These are phyloP conservation scores for Acipenser oxyrinchus DNA, from an alignment of 2,797 vertebrate species.

Conservation along the genomic window DNA sequence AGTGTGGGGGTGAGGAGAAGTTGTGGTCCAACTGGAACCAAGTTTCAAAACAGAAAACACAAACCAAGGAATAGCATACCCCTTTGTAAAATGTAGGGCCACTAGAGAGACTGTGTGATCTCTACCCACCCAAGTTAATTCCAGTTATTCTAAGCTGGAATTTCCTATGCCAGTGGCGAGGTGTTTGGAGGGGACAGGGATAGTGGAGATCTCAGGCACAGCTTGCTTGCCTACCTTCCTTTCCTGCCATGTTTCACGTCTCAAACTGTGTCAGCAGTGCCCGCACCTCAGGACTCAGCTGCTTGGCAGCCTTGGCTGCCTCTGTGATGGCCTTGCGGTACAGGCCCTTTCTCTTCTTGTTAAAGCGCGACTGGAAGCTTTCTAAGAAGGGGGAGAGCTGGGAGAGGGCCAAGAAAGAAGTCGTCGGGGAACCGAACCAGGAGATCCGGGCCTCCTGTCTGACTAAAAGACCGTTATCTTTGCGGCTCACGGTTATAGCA, in stretches of 20 bases:
- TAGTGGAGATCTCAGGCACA: not conserved
- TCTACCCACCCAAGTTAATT: no score
- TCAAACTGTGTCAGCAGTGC: constrained; percentile 95
- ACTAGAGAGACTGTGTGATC: no score
- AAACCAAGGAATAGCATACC: no score
- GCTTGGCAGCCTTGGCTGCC: constrained; percentile 90
- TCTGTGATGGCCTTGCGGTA: constrained; percentile 95
- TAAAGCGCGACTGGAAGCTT: constrained; percentile 93
- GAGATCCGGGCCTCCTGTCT: constrained; percentile 91
- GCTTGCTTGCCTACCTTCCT: constrained; percentile 1
- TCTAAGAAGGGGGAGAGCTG: constrained; percentile 94
- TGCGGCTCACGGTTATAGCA: constrained; percentile 82
- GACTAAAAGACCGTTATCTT: constrained; percentile 81
- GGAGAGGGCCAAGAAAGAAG: constrained; percentile 85
- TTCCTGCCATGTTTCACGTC: constrained; percentile 71
- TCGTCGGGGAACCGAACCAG: constrained; percentile 96
- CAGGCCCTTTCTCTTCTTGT: constrained; percentile 95
- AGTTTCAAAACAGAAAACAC: no score
- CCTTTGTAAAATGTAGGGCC: no score
- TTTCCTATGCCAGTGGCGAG: no score
- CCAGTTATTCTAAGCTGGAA: no score
- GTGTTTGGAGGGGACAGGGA: not conserved
- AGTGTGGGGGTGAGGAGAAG: no score
- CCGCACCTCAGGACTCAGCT: constrained; percentile 93
- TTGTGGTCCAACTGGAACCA: no score